Base-by-base conservation (phyloP, 2,888 invertebrate genomes). In the Apantesis nais region DNA sequence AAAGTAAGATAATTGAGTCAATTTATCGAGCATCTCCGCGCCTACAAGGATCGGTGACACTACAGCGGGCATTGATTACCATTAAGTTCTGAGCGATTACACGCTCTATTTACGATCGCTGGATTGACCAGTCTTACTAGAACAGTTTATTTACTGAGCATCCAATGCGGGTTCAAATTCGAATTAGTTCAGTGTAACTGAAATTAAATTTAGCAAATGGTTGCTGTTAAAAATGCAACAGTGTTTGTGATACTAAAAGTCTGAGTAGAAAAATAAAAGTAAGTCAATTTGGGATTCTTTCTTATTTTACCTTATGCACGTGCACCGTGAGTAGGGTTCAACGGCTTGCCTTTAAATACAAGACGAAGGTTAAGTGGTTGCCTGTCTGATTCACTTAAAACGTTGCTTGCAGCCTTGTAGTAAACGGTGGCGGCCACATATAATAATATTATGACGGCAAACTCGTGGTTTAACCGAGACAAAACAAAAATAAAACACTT, bases 311-410 rank as follows among this genome's bases (percentile, higher is more conserved):
- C 80, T 80, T 76, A 74, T 79, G 79, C 71, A 74, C 72, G 62
- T 72, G 73, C 44, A 48, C 68, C 68, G 78, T 48, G 70, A 78
- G 78, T 79, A 70, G 87, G 83, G 90, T 91, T 90, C 90, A 90
- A 89, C 86, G 90, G 83, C 89, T 91, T 86, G 89, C 88, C 88
- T 89, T 90, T 90, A 89, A 92, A 91, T 88, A 90, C 87, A 88
- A 88, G 90, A 90, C 86, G 88, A 91, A 92, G 93, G 93, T 92
- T 92, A 93, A 93, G 92, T 93, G 91, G 90, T 82, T 83, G 77
- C 87, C 87, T 91, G 93, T 92, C 93, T 89, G 92, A 91, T 92
- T 91, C 92, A 92, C 90, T 93, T 92, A 92, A 89, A 88, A 86
- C 83, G 85, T 86, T 86, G 87, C 88, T 87, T 86, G 84, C 81